Evolutionary conservation across 2,113 vertebrate genomes (phyloP).

Genomic region (Columbina picui): DNA sequence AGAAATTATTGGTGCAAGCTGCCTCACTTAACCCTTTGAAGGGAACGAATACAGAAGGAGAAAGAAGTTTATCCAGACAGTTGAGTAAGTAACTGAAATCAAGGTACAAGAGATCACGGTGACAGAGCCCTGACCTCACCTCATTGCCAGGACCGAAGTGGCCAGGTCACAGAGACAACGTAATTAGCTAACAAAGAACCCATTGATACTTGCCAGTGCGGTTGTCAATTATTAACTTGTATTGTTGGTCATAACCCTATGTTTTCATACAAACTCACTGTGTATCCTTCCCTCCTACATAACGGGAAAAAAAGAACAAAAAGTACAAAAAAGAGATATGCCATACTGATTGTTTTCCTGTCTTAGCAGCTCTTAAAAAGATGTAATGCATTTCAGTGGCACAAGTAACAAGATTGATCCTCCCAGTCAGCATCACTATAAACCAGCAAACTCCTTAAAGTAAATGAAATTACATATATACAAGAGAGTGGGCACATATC

Average conservation of each 20-base stretch:
- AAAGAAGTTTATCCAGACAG: neutral
- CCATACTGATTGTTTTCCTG: accelerated
- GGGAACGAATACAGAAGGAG: neutral
- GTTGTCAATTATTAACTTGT: neutral
- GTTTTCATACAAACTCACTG: neutral
- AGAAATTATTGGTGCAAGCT: neutral
- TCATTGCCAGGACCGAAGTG: neutral
- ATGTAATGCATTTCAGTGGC: neutral
- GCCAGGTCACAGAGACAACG: neutral
- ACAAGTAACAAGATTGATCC: neutral
- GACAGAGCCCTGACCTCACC: neutral
- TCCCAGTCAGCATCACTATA: neutral
- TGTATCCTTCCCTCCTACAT: accelerated
- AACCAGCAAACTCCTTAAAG: neutral
- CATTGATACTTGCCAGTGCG: neutral
- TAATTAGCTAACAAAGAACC: neutral
- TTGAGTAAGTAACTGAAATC: neutral
- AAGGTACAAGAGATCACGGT: neutral
- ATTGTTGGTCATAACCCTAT: neutral
- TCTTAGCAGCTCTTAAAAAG: neutral
- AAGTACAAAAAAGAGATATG: neutral
- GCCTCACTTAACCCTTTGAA: neutral
- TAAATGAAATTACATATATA: neutral
- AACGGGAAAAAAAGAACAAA: neutral
- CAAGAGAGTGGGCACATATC: neutral